Evolutionary conservation across 2,888 invertebrate species (phyloP).

Genomic region (Cancer borealis): DNA sequence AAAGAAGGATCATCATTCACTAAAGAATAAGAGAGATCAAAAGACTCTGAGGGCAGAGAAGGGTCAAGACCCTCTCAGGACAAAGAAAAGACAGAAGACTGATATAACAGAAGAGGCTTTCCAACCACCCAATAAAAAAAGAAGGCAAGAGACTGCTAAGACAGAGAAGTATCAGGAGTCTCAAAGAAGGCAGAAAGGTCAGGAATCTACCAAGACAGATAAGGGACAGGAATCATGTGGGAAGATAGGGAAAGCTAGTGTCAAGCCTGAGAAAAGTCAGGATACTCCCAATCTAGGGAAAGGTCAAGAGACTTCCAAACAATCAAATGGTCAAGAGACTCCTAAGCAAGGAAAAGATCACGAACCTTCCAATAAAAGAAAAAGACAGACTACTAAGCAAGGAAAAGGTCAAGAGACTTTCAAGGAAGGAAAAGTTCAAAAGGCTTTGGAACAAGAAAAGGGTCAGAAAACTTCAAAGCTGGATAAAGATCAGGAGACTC

Average conservation of each 20-base stretch:
- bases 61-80: background rate
- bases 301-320: background rate
- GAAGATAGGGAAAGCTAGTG: background rate
- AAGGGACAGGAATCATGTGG: background rate
- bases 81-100: background rate
- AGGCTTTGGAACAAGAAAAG: background rate
- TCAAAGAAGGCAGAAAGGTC: background rate
- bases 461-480: background rate
- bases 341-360: background rate
- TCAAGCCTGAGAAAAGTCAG: background rate
- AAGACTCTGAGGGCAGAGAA: background rate
- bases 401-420: background rate
- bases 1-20: background rate
- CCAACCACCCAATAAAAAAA: background rate
- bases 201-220: background rate
- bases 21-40: background rate
- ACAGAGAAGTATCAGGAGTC: background rate
- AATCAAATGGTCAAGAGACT: too few species aligned
- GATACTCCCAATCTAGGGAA: background rate
- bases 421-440: background rate
- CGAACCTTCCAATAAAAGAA: background rate
- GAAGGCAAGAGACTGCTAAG: background rate
- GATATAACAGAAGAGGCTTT: background rate
- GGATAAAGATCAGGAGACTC: background rate
- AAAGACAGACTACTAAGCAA: background rate